These are phyloP conservation scores for Mactromeris polynyma DNA, from an alignment of 2,888 invertebrate species.

Conservation along the genomic window DNA sequence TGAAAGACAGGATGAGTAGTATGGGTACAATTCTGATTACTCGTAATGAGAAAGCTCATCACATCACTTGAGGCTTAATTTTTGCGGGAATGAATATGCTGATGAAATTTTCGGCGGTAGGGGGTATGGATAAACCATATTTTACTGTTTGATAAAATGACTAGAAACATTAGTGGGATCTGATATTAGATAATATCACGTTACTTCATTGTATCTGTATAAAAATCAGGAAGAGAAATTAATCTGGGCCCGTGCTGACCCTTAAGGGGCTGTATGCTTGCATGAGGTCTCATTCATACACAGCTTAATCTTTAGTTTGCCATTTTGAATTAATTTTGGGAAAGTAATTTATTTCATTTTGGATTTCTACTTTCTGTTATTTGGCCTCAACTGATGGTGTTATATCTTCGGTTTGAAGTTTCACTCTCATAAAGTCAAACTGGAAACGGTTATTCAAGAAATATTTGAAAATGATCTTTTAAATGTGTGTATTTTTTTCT, in stretches of 20 bases:
- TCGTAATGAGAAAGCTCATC: conserved; percentile 30
- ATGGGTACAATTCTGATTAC: conserved; percentile 23
- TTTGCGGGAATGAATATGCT: neutral
- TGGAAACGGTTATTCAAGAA: neutral
- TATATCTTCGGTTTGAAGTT: neutral
- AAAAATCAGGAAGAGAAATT: conserved; percentile 46
- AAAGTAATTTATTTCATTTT: conserved; percentile 4
- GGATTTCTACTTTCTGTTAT: neutral
- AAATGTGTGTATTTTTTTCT: neutral
- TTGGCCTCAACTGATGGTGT: neutral
- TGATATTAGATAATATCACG: conserved; percentile 60
- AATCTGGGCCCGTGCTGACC: conserved; percentile 58
- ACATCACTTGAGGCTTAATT: neutral
- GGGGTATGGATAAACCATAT: neutral
- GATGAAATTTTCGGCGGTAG: neutral
- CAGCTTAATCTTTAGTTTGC: conserved; percentile 50
- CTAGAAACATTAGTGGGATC: conserved; percentile 3
- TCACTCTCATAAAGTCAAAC: neutral
- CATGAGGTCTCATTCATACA: conserved; percentile 39
- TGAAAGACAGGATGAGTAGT: conserved; percentile 39
- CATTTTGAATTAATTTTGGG: conserved; percentile 55
- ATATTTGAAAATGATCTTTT: neutral
- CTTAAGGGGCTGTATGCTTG: conserved; percentile 35
- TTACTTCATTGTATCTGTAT: conserved; percentile 51
- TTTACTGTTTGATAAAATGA: conserved; percentile 27